These are phyloP conservation scores for Leuciscus idus DNA, from an alignment of 2,113 vertebrate species.

Conservation along the genomic window DNA sequence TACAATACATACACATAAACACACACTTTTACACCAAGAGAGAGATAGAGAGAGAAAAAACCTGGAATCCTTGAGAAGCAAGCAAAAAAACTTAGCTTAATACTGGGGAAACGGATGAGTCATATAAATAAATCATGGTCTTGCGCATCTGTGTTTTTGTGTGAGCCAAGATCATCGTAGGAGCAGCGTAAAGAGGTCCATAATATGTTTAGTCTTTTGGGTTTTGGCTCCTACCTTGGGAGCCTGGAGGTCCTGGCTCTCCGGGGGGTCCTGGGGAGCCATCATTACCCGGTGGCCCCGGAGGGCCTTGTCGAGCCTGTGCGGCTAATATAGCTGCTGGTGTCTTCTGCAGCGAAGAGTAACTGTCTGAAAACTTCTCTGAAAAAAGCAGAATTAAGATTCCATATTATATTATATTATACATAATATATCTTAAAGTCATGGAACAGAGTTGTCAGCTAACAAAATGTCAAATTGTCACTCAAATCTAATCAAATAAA, in stretches of 20 bases:
- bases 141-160: conserved; percentile 9
- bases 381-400: neutral
- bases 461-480: neutral
- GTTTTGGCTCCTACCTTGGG: conserved; percentile 84
- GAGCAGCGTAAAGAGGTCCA: conserved; percentile 9
- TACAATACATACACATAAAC: neutral
- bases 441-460: neutral
- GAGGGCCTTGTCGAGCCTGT: conserved; percentile 82
- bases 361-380: conserved; percentile 79
- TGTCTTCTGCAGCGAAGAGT: conserved; percentile 80
- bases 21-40: neutral
- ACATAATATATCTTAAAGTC: neutral
- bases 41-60: neutral
- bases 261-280: conserved; percentile 89
- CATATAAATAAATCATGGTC: conserved; percentile 15
- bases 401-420: neutral
- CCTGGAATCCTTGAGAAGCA: conserved; percentile 30
- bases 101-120: conserved; percentile 9
- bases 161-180: neutral
- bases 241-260: conserved; percentile 82
- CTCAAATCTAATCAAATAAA: neutral
- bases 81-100: conserved; percentile 21
- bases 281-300: conserved; percentile 88
- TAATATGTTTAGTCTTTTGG: conserved; percentile 38
- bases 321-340: conserved; percentile 89